These are phyloP conservation scores for human DNA, from an alignment of 2,113 vertebrate genomes.

Conservation along the genomic window DNA sequence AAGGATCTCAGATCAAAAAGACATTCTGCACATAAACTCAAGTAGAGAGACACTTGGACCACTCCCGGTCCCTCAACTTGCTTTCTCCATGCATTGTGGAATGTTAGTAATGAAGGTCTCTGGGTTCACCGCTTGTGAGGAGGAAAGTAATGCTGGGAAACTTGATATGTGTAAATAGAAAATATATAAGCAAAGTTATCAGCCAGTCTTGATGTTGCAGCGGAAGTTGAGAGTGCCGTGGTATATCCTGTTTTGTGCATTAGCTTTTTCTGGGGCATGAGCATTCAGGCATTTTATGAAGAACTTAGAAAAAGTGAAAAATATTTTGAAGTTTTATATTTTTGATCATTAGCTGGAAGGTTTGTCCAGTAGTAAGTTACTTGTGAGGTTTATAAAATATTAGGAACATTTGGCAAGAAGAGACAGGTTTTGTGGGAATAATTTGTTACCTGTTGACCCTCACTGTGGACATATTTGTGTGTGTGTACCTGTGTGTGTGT, in stretches of 20 bases:
- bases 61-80: not conserved
- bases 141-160: not conserved
- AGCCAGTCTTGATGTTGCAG: accelerated
- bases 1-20: not conserved
- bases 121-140: not conserved
- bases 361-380: not conserved
- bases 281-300: not conserved
- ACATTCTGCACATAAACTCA: not conserved
- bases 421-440: not conserved
- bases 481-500: too few species aligned
- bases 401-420: not conserved
- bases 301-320: not conserved
- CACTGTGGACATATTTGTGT: not conserved
- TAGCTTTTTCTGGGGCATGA: not conserved
- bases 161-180: not conserved
- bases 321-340: not conserved
- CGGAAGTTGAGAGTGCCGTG: accelerated
- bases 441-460: not conserved
- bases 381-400: slow-evolving; percentile 38
- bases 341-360: not conserved
- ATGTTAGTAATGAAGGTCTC: not conserved
- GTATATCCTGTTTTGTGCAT: not conserved
- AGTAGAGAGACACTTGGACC: not conserved
- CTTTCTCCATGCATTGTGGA: accelerated
- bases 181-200: not conserved